These are phyloP conservation scores for Donacobius atricapilla DNA, from an alignment of 2,113 vertebrate species.

Conservation along the genomic window DNA sequence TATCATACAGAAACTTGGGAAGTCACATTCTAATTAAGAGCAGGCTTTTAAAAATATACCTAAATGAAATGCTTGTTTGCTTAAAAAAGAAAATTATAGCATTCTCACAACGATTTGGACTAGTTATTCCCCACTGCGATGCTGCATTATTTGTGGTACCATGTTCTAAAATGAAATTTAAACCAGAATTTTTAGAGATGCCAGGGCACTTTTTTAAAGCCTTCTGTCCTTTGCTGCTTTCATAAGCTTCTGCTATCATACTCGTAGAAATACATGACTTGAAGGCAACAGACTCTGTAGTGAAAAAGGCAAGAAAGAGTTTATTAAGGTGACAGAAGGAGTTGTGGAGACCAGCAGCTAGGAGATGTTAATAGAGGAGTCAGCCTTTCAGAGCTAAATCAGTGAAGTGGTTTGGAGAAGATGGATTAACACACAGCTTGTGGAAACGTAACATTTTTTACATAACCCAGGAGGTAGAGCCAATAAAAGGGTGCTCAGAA, in stretches of 20 bases:
- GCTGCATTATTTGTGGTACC: not conserved
- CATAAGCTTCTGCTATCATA: not conserved
- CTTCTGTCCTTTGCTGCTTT: not conserved
- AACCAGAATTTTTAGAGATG: not conserved
- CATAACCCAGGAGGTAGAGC: not conserved
- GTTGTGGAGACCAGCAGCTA: not conserved
- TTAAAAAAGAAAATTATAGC: not conserved
- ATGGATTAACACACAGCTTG: not conserved
- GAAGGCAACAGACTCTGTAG: not conserved
- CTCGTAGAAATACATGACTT: accelerated
- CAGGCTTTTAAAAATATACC: not conserved
- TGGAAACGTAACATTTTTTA: not conserved
- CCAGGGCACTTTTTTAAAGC: not conserved
- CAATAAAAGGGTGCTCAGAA: not conserved
- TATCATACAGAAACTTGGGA: not conserved
- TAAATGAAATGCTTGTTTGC: not conserved
- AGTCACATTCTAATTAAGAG: not conserved
- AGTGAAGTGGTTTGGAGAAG: not conserved
- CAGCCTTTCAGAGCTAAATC: not conserved
- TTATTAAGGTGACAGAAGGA: not conserved
- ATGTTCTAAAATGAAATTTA: not conserved
- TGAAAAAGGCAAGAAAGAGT: not conserved
- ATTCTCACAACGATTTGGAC: not conserved
- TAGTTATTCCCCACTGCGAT: not conserved
- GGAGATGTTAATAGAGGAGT: not conserved